Percentiles rank a stretch among this genome's conserved stretches.
phyloP scores from a whole-genome alignment of 1,140 invertebrate species.

The Plutomurus gul region DNA sequence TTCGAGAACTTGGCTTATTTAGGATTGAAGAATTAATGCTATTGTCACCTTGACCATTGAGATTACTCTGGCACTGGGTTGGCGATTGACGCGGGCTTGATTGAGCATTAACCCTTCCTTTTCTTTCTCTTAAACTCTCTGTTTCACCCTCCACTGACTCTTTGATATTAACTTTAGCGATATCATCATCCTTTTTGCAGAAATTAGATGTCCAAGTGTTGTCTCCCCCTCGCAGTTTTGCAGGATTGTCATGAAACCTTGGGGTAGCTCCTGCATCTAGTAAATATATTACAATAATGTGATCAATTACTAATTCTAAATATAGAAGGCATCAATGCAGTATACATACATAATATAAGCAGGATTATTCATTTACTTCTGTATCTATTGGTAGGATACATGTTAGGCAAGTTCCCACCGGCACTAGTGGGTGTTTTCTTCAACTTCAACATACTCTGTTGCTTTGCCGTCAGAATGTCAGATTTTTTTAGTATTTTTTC shows the following conservation, averaged over 20 bases:
- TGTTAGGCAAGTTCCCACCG: neutral
- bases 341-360: too few species aligned
- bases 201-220: neutral
- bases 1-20: too few species aligned
- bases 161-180: neutral
- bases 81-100: too few species aligned
- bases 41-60: neutral
- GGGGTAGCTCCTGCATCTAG: neutral
- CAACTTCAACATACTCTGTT: neutral
- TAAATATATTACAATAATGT: too few species aligned
- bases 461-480: neutral
- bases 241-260: neutral
- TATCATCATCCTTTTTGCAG: neutral
- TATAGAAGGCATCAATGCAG: too few species aligned
- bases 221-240: neutral
- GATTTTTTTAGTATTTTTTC: neutral
- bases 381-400: neutral
- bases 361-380: too few species aligned
- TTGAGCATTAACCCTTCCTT: too few species aligned
- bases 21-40: too few species aligned
- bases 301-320: too few species aligned
- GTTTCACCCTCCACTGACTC: neutral
- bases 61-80: too few species aligned
- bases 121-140: too few species aligned
- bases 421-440: neutral